Conservation (phyloP, 92 coral and sea anemone genomes). For the Isaurus tuberculatus region DNA sequence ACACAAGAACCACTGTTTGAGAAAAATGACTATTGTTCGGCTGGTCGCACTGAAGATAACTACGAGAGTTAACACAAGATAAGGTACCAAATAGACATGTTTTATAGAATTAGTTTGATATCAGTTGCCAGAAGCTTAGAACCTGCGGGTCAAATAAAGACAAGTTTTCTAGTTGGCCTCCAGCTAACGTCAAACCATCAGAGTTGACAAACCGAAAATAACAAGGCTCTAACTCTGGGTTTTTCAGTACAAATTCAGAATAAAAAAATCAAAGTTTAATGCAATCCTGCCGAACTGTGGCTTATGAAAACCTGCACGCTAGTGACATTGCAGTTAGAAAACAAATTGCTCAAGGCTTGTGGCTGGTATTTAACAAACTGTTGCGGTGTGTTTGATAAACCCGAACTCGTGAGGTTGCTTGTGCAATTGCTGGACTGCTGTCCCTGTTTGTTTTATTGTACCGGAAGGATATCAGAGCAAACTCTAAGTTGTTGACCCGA, state of each 20-base stretch:
- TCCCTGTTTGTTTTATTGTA: background rate
- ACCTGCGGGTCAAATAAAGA: too few relatives aligned
- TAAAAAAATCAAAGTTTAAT: background rate
- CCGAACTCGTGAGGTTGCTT: constrained; percentile 7
- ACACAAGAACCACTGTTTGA: too few relatives aligned
- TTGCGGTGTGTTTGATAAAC: background rate
- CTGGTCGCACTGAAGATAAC: too few relatives aligned
- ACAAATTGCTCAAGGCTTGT: constrained; percentile 18
- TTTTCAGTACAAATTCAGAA: background rate
- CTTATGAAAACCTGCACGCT: constrained; percentile 1
- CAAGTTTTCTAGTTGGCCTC: too few relatives aligned
- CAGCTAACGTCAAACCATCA: constrained; percentile 18
- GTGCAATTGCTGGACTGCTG: constrained; percentile 10
- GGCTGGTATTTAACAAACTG: constrained; percentile 9
- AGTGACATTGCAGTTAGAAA: constrained; percentile 9
- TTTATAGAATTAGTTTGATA: too few relatives aligned
- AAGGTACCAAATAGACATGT: too few relatives aligned
- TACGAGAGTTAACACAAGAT: too few relatives aligned
- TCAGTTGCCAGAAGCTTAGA: too few relatives aligned
- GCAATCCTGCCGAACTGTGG: constrained; percentile 27
- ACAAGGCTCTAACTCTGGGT: background rate
- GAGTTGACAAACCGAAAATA: background rate
- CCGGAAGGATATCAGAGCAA: constrained; percentile 2
- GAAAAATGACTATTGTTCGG: too few relatives aligned
- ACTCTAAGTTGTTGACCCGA: background rate